These are phyloP conservation scores for Papilio glaucus DNA, from an alignment of 1,140 invertebrate genomes.

Conservation along the genomic window DNA sequence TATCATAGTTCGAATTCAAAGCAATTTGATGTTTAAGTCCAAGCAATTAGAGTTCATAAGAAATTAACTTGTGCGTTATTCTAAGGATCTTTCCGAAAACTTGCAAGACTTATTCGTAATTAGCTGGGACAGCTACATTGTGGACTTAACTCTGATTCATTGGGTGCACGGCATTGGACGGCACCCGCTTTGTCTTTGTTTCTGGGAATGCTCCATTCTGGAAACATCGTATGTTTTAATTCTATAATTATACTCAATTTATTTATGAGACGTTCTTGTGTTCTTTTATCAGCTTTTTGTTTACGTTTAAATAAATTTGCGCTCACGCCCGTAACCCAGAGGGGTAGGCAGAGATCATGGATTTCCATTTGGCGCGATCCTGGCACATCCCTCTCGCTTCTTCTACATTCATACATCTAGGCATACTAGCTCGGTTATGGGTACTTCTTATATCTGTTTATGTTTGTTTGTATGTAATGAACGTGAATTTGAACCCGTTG, in stretches of 20 bases:
- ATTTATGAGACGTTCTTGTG: not conserved
- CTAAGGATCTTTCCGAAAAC: not conserved
- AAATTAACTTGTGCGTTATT: not conserved
- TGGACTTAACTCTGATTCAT: constrained; percentile 29
- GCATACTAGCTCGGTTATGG: too few relatives aligned
- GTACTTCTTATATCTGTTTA: too few relatives aligned
- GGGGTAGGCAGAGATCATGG: too few relatives aligned
- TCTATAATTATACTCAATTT: not conserved
- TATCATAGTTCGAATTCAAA: not conserved
- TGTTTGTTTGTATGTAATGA: too few relatives aligned
- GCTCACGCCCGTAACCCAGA: too few relatives aligned
- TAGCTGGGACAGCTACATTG: constrained; percentile 23
- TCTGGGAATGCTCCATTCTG: constrained; percentile 6
- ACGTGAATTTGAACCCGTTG: too few relatives aligned
- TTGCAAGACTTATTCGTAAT: constrained; percentile 14
- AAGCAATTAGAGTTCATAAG: constrained; percentile 3
- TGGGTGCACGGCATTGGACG: not conserved
- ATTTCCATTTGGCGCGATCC: too few relatives aligned
- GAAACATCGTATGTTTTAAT: constrained; percentile 20
- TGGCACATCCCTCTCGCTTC: too few relatives aligned
- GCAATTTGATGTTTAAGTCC: not conserved
- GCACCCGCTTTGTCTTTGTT: constrained; percentile 19
- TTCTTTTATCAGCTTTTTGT: too few relatives aligned
- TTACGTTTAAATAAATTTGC: too few relatives aligned
- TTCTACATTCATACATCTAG: too few relatives aligned